Base-by-base conservation (phyloP, 2,888 invertebrate species). In the Stictocephala bisonia region DNA sequence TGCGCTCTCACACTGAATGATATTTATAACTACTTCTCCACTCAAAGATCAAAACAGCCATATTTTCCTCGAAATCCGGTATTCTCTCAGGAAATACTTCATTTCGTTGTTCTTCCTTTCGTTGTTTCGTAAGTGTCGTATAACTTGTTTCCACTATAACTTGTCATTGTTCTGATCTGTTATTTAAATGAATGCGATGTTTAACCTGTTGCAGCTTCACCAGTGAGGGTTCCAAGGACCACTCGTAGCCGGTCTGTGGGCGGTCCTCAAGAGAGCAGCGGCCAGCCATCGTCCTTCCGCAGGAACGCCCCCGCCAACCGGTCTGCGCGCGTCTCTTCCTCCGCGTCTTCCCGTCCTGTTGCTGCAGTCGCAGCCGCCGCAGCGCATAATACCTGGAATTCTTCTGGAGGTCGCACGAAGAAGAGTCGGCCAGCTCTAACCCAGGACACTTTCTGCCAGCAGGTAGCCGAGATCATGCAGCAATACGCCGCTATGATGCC, bases 401-500 rank as follows among this genome's bases (percentile, higher is more conserved):
- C 73, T 48, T 15, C 73, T 20, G 70, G 70, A 2, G 70, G 70
- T 1, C 35, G 70, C n/a, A 26, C 26, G 24, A 77, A 76, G 50
- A 74, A 76, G 72, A 74, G 69, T 22, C 71, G 77, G 27, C 74
- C 75, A 27, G 68, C 72, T 35, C 66, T 77, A 24, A 71, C 75
- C 29, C 73, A 75, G 31, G 78, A 78, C 70, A 77, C 78, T 27
- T 78, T 78, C 60, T 78, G 77, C 56, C 77, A 77, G 64, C 77
- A 78, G 69, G 78, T 79, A 27, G 78, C 78, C 35, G 77, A 79
- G 67, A 78, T 79, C 31, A 78, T 79, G 76, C 77, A 78, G 58
- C 77, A 76, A 56, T 79, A 77, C 74, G 79, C 79, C 9, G 77
- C 77, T 56, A 74, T 79, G 75, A 75, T 78, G 76, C 79, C 85